Evolutionary conservation across 2,888 invertebrate genomes (phyloP).

Genomic region (Lamellibrachia satsuma): DNA sequence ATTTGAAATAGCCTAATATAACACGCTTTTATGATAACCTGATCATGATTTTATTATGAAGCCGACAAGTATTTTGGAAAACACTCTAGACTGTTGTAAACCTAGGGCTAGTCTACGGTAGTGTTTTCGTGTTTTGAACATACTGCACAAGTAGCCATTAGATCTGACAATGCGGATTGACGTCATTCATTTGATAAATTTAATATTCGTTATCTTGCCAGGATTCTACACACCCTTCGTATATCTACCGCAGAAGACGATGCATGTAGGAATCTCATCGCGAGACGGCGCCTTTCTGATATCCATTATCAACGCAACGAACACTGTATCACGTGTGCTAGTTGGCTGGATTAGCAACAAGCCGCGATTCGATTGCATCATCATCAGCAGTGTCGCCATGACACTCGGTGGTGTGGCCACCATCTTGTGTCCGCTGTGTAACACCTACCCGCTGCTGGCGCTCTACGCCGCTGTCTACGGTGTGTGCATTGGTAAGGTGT

Average conservation of each 20-base stretch:
- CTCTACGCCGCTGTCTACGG: slow-evolving; percentile 86
- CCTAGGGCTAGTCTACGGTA: too few species aligned
- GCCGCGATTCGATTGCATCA: slow-evolving; percentile 84
- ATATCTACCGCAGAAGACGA: slow-evolving; percentile 79
- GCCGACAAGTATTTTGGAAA: too few species aligned
- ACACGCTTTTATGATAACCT: too few species aligned
- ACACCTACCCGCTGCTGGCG: slow-evolving; percentile 75
- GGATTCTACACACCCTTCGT: slow-evolving; percentile 75
- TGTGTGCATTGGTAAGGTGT: slow-evolving; percentile 81
- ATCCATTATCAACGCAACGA: slow-evolving; percentile 88
- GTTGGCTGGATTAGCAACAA: slow-evolving; percentile 65
- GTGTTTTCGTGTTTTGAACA: too few species aligned
- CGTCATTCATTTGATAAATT: too few species aligned
- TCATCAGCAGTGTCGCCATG: slow-evolving; percentile 89
- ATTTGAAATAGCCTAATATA: too few species aligned
- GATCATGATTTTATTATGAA: too few species aligned
- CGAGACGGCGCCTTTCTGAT: slow-evolving; percentile 76
- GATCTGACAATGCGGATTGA: too few species aligned
- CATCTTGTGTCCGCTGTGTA: slow-evolving; percentile 77
- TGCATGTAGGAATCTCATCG: slow-evolving; percentile 54
- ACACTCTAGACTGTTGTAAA: too few species aligned
- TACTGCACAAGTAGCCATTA: too few species aligned
- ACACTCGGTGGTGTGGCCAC: slow-evolving; percentile 88
- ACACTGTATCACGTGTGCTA: slow-evolving; percentile 87
- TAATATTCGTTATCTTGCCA: background rate